Conservation (phyloP, 2,113 vertebrate genomes). For the Bagarius yarrelli region DNA sequence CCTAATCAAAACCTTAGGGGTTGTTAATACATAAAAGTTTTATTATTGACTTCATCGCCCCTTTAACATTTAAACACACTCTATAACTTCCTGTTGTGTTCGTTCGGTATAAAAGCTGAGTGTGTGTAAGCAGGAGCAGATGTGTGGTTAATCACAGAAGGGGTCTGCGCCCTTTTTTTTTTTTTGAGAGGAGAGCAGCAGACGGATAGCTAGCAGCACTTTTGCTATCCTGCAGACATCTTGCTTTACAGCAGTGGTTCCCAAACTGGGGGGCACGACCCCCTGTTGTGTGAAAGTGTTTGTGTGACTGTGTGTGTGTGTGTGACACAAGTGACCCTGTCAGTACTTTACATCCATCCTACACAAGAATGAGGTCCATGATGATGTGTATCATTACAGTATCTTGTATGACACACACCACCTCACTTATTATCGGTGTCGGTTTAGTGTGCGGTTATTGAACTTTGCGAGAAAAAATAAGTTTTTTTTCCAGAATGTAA, state of each 20-base stretch:
- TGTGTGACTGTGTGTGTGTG: slow-evolving; percentile 26
- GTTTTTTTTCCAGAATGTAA: background rate
- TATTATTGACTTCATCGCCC: background rate
- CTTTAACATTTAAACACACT: background rate
- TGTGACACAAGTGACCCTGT: slow-evolving; percentile 40
- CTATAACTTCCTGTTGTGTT: background rate
- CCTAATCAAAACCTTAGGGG: too few species aligned
- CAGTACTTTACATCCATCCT: slow-evolving; percentile 34
- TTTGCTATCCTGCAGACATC: background rate
- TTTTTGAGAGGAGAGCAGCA: slow-evolving; percentile 12
- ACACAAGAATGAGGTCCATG: slow-evolving; percentile 18
- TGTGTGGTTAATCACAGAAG: slow-evolving; percentile 38
- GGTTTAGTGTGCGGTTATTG: background rate
- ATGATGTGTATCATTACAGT: background rate
- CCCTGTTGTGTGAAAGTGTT: background rate
- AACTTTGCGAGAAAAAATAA: background rate
- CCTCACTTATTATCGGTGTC: background rate
- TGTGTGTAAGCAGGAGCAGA: slow-evolving; percentile 44
- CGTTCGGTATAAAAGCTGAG: slow-evolving; percentile 12
- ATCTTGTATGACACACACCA: background rate
- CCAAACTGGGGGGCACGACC: too few species aligned
- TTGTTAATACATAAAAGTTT: background rate
- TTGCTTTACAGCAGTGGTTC: background rate
- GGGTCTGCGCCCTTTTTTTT: slow-evolving; percentile 26
- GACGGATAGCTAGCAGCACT: background rate